Percentiles rank a stretch among this genome's conserved stretches.
These are phyloP conservation scores for Stomatorhinus ivindoensis DNA, from an alignment of 2,113 vertebrate genomes.

Conservation along the genomic window DNA sequence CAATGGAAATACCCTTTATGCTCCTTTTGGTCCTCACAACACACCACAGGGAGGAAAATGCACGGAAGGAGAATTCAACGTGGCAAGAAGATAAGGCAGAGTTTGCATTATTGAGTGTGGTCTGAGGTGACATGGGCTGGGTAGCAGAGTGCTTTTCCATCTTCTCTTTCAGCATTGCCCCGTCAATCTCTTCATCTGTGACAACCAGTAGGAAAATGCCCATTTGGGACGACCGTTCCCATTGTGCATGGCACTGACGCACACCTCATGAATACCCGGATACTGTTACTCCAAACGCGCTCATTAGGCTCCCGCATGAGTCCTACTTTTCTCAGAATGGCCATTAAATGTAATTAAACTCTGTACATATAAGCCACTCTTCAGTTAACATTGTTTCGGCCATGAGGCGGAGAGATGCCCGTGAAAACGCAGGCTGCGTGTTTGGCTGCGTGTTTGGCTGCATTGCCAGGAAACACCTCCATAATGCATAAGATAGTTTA, in stretches of 20 bases:
- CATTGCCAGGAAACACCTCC: not conserved
- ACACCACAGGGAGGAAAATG: not conserved
- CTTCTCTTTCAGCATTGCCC: conserved; percentile 4
- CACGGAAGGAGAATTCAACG: not conserved
- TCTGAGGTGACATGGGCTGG: not conserved
- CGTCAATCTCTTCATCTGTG: conserved; percentile 7
- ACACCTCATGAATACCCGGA: not conserved
- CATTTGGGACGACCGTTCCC: not conserved
- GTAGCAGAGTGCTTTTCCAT: not conserved
- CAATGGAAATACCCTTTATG: not conserved
- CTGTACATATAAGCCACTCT: not conserved
- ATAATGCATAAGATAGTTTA: conserved; percentile 15
- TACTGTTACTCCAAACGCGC: not conserved
- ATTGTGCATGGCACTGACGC: not conserved
- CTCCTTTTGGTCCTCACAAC: not conserved
- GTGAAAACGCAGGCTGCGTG: not conserved
- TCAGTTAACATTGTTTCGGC: not conserved
- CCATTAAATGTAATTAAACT: conserved; percentile 12
- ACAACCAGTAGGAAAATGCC: not conserved
- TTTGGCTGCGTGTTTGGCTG: not conserved
- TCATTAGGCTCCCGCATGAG: not conserved
- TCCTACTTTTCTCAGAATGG: not conserved
- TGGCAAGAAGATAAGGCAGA: not conserved
- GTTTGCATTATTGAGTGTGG: conserved; percentile 10
- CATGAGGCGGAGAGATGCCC: not conserved